Percentiles rank a stretch among this genome's conserved stretches.
These are phyloP conservation scores for Neuroterus valhalla DNA, from an alignment of 1,140 invertebrate species.

Conservation along the genomic window DNA sequence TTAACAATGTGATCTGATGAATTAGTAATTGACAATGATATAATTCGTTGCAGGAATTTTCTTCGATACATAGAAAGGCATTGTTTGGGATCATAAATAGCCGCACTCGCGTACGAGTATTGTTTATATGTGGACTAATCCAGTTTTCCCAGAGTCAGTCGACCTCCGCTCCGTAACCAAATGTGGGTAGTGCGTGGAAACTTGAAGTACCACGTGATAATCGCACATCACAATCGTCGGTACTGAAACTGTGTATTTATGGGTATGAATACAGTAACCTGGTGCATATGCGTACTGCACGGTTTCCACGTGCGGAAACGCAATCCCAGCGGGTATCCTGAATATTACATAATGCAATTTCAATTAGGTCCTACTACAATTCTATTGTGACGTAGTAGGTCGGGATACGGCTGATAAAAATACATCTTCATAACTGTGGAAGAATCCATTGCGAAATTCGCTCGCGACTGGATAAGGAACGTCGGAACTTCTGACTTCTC, in stretches of 20 bases:
- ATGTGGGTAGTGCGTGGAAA: conserved; percentile 46
- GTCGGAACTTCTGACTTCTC: neutral
- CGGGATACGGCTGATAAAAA: conserved; percentile 52
- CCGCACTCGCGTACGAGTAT: too few relatives aligned
- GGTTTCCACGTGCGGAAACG: conserved; percentile 53
- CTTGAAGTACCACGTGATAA: conserved; percentile 55
- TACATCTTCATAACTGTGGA: conserved; percentile 56
- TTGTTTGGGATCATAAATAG: too few relatives aligned
- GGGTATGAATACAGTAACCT: conserved; percentile 27
- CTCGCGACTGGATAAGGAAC: neutral
- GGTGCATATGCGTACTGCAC: conserved; percentile 51
- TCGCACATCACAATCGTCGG: conserved; percentile 44
- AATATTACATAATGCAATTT: conserved; percentile 72
- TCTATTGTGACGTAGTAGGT: conserved; percentile 25
- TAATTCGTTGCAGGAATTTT: too few relatives aligned
- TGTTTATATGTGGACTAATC: conserved; percentile 6
- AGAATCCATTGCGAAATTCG: conserved; percentile 52
- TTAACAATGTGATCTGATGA: too few relatives aligned
- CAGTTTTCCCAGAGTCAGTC: conserved; percentile 18
- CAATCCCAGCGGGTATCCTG: conserved; percentile 59
- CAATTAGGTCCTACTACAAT: conserved; percentile 55
- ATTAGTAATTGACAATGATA: too few relatives aligned
- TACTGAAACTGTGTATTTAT: neutral
- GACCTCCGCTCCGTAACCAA: conserved; percentile 18
- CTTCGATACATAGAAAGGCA: too few relatives aligned